Evolutionary conservation across 2,797 vertebrate genomes (phyloP), one percentile per base, ranked within the genome.

Genomic region (Sebastes wilsoni): DNA sequence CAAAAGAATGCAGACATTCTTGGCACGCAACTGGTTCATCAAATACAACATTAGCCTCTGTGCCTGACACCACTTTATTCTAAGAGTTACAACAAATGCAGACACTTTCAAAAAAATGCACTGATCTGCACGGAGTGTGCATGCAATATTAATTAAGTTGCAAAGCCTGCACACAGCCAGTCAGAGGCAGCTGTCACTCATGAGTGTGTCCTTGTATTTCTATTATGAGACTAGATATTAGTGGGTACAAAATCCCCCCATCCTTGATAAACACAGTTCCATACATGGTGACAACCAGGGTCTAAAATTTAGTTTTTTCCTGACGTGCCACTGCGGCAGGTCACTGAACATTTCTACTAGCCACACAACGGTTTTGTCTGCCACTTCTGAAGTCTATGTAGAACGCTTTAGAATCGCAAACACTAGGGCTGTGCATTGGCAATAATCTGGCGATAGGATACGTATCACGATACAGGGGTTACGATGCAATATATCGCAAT

Each of bases 1-100:
- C 8, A 79, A 16, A 84, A 54, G 69, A 91, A 92, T 91, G 88
- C 59, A 82, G 81, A 77, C 16, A 2, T 71, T 84, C 74, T 30
- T 62, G 77, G 3, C 10, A 8, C 6, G 8, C 8, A 66, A 64
- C 73, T 75, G 38, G 88, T 71, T 79, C 8, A 46, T 66, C 75
- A 18, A 46, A 20, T 69, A 75, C 10, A 32, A 75, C 10, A 28
- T 9, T 20, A 52, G 49, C 25, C 14, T 13, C 2, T 10, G 9
- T 23, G 70, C 4, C 46, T 64, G 14, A 3, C 42, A n/a, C 25
- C 23, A 54, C 1, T 55, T 65, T 2, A 2, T 32, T 59, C 32
- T 1, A 59, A 56, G n/a, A 61, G 2, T 54, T 68, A 28, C 3
- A 36, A 27, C 12, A 79, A 52, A 67, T 28, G 30, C 30, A 42